A percentile compares a stretch with the other conserved stretches of the same genome.
phyloP scores from a whole-genome alignment of 2,797 vertebrate genomes.

The Pangasius mekongensis region DNA sequence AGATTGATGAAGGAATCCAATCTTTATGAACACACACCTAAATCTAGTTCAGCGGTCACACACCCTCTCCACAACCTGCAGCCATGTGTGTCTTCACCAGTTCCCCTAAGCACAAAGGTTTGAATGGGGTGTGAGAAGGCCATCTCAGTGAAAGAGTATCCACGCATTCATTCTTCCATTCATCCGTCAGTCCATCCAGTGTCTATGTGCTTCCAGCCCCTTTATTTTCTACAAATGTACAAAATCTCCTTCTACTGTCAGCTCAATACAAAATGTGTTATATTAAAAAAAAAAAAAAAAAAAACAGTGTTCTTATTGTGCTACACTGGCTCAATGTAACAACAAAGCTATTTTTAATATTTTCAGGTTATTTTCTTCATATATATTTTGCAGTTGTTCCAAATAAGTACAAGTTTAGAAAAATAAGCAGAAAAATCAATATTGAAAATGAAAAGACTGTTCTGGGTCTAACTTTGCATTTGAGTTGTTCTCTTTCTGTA shows the following conservation, averaged over 20 bases:
- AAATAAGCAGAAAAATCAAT: conserved; percentile 50
- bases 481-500: conserved; percentile 78
- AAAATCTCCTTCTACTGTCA: conserved; percentile 70
- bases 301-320: conserved; percentile 71
- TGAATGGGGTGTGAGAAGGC: conserved; percentile 65
- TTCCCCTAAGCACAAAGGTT: conserved; percentile 77
- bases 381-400: conserved; percentile 63
- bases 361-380: conserved; percentile 58
- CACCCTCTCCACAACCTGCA: conserved; percentile 42
- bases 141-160: conserved; percentile 60
- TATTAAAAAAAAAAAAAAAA: conserved; percentile 57
- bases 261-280: conserved; percentile 69
- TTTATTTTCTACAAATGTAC: conserved; percentile 86
- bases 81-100: conserved; percentile 65
- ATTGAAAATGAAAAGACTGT: conserved; percentile 65
- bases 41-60: conserved; percentile 37
- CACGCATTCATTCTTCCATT: conserved; percentile 54
- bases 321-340: conserved; percentile 75
- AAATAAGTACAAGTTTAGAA: conserved; percentile 62
- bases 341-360: conserved; percentile 57
- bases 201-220: conserved; percentile 65
- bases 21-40: conserved; percentile 47
- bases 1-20: conserved; percentile 52
- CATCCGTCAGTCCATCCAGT: conserved; percentile 29
- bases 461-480: conserved; percentile 67